A percentile compares a stretch with the other conserved stretches of the same genome.
phyloP scores from a whole-genome alignment of 1,140 invertebrate species.

The Samia ricini region DNA sequence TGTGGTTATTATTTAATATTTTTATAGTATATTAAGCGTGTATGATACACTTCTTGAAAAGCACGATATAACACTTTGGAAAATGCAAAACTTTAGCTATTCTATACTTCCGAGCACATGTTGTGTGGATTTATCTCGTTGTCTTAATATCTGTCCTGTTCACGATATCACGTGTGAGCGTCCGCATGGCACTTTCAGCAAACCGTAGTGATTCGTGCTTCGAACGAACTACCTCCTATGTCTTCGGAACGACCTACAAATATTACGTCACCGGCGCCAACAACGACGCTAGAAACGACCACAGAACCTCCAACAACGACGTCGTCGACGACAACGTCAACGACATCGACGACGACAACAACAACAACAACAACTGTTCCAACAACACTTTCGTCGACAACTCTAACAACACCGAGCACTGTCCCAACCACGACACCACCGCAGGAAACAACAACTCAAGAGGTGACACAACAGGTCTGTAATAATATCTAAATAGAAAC shows the following conservation, averaged over 20 bases:
- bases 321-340: constrained; percentile 21
- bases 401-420: constrained; percentile 25
- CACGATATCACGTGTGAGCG: constrained; percentile 67
- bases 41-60: neutral
- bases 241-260: constrained; percentile 43
- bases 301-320: constrained; percentile 40
- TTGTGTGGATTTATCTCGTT: constrained; percentile 21
- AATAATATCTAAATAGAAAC: neutral
- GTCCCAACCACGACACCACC: constrained; percentile 34
- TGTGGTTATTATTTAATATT: neutral
- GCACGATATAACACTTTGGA: neutral
- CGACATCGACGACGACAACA: constrained; percentile 37
- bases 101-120: constrained; percentile 5
- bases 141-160: constrained; percentile 40
- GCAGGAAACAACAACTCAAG: constrained; percentile 50
- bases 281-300: constrained; percentile 29
- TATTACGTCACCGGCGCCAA: constrained; percentile 28
- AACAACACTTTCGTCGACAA: constrained; percentile 27
- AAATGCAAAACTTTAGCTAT: neutral
- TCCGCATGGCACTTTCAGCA: constrained; percentile 75
- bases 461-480: constrained; percentile 61
- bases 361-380: constrained; percentile 35
- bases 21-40: too few relatives aligned
- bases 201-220: constrained; percentile 66
- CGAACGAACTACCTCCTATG: constrained; percentile 54